These are phyloP conservation scores for Neosilurus mollespiculum DNA, from an alignment of 2,797 vertebrate species.

Conservation along the genomic window DNA sequence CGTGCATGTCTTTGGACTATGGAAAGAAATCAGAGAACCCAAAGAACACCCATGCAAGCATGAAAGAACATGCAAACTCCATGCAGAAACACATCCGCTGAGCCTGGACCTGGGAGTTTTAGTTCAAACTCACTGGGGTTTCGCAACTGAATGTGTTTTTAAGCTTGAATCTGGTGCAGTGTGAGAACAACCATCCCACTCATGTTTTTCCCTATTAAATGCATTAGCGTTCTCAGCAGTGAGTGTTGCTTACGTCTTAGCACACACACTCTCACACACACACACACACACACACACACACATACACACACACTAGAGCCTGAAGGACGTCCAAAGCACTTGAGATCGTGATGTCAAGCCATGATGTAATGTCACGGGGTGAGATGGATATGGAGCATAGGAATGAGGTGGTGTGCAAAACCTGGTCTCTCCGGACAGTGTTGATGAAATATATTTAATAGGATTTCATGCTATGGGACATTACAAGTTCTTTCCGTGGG, in stretches of 20 bases:
- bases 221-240: neutral
- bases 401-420: neutral
- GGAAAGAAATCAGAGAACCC: too few species aligned
- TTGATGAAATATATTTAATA: neutral
- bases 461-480: neutral
- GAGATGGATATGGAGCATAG: neutral
- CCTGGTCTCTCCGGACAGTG: neutral
- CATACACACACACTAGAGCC: neutral
- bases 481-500: neutral
- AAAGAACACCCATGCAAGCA: too few species aligned
- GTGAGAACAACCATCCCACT: neutral
- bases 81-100: too few species aligned
- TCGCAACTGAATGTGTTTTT: neutral
- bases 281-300: neutral
- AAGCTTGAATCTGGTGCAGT: neutral
- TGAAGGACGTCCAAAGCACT: neutral
- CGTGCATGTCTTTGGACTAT: too few species aligned
- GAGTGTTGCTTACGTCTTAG: neutral
- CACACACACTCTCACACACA: neutral
- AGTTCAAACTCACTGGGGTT: neutral
- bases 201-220: neutral
- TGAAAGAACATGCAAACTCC: too few species aligned
- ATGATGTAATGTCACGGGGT: slow-evolving; percentile 18
- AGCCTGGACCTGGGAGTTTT: too few species aligned
- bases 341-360: slow-evolving; percentile 22